Base-by-base conservation (phyloP, 2,113 vertebrate genomes). In the Columbina picui region DNA sequence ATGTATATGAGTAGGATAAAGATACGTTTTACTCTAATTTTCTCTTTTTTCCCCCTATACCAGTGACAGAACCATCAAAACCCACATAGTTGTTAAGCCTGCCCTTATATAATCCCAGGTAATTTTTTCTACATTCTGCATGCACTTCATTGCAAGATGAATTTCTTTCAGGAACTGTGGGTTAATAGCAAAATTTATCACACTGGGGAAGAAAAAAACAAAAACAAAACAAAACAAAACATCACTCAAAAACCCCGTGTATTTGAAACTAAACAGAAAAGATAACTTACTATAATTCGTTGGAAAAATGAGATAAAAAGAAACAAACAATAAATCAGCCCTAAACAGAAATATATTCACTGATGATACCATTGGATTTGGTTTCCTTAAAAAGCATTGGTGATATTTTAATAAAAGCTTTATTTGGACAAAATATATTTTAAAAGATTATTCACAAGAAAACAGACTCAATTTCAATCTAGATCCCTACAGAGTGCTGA, bases 1-100 rank as follows among this genome's bases (percentile, higher is more conserved):
- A 83, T 74, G 10, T 25, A 18, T 61, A 87, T 57, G 67, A 93
- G 93, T 91, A 95, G 86, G 78, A 87, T 52, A 78, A 83, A 93
- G 23, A 70, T 30, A 77, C 45, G 67, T 74, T 74, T 86, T 75
- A 64, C 43, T 87, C 6, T 56, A n/a, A 75, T 75, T 92, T 90
- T 63, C 63, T 29, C 52, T 7, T 39, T 14, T 26, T 11, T 6
- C 25, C 5, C 8, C 1, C 26, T 55, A 30, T 75, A 84, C 23
- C n/a, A 73, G 27, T 85, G 63, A 91, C 61, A 95, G 57, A 85
- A 71, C 30, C 25, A 69, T 82, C 61, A 95, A 89, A 95, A 60
- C 36, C n/a, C 39, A 60, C 76, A 23, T 4, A 71, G 8, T 86
- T 77, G 7, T 74, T 78, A 94, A 94, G 7, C 4, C 25, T 87